phyloP scores from a whole-genome alignment of 2,113 vertebrate species.

The Leptobrachium leishanense region DNA sequence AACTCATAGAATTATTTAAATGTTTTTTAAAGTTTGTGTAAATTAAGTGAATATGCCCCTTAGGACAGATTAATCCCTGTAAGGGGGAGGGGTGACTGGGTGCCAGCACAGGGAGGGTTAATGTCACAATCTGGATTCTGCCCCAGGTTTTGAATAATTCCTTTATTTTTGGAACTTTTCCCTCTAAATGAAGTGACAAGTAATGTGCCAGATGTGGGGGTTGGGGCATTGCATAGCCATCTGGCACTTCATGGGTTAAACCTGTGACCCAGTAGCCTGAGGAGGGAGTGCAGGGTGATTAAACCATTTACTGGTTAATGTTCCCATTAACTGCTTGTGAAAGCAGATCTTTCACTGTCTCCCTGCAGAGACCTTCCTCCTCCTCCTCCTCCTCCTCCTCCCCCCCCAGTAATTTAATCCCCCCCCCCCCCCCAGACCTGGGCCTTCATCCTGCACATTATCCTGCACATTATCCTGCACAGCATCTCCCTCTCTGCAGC shows the following conservation, averaged over 20 bases:
- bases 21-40: too few relatives aligned
- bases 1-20: too few relatives aligned
- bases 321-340: constrained; percentile 10
- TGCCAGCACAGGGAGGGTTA: too few relatives aligned
- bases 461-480: too few relatives aligned
- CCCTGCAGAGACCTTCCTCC: background rate
- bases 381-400: background rate
- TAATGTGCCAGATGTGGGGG: background rate
- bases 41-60: too few relatives aligned
- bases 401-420: constrained; percentile 25
- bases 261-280: background rate
- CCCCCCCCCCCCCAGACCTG: background rate
- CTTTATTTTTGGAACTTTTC: too few relatives aligned
- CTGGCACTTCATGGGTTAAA: background rate
- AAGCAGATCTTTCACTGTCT: constrained; percentile 20
- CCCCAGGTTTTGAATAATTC: too few relatives aligned
- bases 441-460: background rate
- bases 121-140: too few relatives aligned
- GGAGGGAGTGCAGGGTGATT: background rate
- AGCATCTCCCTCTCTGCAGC: background rate
- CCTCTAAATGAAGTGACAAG: too few relatives aligned
- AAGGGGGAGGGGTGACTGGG: too few relatives aligned
- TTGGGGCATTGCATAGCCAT: background rate
- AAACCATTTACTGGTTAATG: constrained; percentile 10
- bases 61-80: too few relatives aligned